These are phyloP conservation scores for Megaceryle maxima DNA, from an alignment of 2,113 vertebrate genomes.

Conservation along the genomic window DNA sequence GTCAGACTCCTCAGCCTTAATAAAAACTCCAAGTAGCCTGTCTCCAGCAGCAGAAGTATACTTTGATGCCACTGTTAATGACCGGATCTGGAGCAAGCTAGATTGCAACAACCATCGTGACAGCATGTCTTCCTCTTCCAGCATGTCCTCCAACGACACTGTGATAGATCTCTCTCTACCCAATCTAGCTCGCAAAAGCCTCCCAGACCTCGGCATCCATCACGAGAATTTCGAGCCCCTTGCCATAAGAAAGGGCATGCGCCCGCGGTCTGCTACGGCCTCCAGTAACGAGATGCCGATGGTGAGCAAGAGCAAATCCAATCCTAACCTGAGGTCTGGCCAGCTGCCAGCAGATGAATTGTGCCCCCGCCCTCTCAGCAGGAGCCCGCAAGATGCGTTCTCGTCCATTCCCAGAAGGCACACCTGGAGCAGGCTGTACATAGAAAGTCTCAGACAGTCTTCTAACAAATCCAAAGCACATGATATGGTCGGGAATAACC, in stretches of 20 bases:
- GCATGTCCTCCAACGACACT: slow-evolving; percentile 92
- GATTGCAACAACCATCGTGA: slow-evolving; percentile 81
- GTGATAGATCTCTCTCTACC: slow-evolving; percentile 90
- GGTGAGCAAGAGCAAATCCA: slow-evolving; percentile 89
- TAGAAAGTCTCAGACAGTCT: slow-evolving; percentile 83
- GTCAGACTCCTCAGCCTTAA: slow-evolving; percentile 20
- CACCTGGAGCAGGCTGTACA: slow-evolving; percentile 86
- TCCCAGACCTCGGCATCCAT: slow-evolving; percentile 67
- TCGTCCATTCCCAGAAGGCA: slow-evolving; percentile 74
- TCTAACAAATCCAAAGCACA: slow-evolving; percentile 52
- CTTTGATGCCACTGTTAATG: slow-evolving; percentile 83
- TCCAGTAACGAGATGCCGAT: slow-evolving; percentile 20
- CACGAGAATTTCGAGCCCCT: slow-evolving; percentile 46
- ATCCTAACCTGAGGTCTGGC: slow-evolving; percentile 82
- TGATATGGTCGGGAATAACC: not conserved
- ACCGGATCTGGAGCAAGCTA: slow-evolving; percentile 89
- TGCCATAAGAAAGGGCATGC: not conserved
- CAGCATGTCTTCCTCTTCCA: slow-evolving; percentile 92
- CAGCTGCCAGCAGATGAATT: slow-evolving; percentile 60
- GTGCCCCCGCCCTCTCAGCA: slow-evolving; percentile 71
- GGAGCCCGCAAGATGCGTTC: slow-evolving; percentile 24
- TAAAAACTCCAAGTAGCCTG: not conserved
- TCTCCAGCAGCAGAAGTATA: slow-evolving; percentile 80
- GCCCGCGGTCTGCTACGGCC: slow-evolving; percentile 49
- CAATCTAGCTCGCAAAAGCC: slow-evolving; percentile 83